These are phyloP conservation scores for Trachelus iudaicus DNA, from an alignment of 2,888 invertebrate genomes.

Conservation along the genomic window DNA sequence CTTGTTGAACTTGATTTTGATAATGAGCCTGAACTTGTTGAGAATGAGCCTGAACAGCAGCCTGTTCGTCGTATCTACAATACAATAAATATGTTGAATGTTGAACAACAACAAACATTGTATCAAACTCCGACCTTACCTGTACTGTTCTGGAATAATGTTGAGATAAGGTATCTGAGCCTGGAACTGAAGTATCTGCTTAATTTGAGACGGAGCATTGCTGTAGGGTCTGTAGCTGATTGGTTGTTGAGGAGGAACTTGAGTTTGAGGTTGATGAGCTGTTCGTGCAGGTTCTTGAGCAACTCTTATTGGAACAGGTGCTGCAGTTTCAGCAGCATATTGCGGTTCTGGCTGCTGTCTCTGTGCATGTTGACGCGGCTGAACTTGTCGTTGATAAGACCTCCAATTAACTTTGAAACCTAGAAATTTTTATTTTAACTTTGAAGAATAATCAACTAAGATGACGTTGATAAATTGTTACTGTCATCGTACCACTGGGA, in stretches of 20 bases:
- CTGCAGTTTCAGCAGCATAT: constrained; percentile 22
- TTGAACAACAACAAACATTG: not conserved
- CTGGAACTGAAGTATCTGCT: constrained; percentile 56
- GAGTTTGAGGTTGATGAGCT: constrained; percentile 23
- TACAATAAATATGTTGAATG: not conserved
- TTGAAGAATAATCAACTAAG: too few relatives aligned
- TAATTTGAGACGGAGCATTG: constrained; percentile 55
- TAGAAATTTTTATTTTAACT: constrained; percentile 16
- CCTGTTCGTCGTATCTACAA: constrained; percentile 21
- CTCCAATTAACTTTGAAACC: constrained; percentile 59
- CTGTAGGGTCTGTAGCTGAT: constrained; percentile 48
- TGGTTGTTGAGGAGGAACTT: constrained; percentile 25
- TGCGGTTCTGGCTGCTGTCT: constrained; percentile 27
- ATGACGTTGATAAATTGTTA: too few relatives aligned
- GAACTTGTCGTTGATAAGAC: constrained; percentile 43
- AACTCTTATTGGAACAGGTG: not conserved
- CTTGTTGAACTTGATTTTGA: not conserved
- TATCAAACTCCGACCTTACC: constrained; percentile 32
- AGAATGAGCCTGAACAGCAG: constrained; percentile 13
- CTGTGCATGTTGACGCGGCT: constrained; percentile 18
- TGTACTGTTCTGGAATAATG: constrained; percentile 55
- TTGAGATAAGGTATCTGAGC: constrained; percentile 59
- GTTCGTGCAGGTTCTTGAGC: constrained; percentile 3
- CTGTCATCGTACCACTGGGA: constrained; percentile 47
- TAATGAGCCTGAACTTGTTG: constrained; percentile 26